Evolutionary conservation across 30 jellyfish, hydroid and myxozoan species (phyloP), one percentile per base, ranked within the genome.

Genomic region (Aurelia aurita): DNA sequence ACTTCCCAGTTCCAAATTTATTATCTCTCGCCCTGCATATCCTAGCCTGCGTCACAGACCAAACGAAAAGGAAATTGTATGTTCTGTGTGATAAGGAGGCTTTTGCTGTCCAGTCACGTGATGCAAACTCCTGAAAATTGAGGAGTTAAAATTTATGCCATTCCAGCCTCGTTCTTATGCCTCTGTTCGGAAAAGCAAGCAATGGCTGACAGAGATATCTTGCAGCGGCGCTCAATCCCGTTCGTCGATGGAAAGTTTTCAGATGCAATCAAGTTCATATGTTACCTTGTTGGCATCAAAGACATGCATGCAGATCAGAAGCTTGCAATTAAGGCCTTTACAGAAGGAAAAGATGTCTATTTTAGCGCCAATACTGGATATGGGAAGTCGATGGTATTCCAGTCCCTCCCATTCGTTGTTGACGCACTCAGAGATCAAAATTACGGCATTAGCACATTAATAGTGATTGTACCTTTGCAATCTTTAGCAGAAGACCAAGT

Each of bases 351-450:
- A 15, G 82, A 70, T 45, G 54, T 70, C n/a, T 70, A 70, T 44
- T 22, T 70, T 23, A 70, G 82, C 27, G 64, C 82, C 66, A 70
- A 45, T 70, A 70, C 82, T 12, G 82, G 82, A 12, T 12, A 70
- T 44, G 82, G 82, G 13, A 70, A 70, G 54, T 70, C 82, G 82
- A 25, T 70, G 39, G 64, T 35, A 13, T 70, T 70, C 54, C 82
- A 70, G 43, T 69, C 82, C 34, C 64, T 70, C 19, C 82, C 74
- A 69, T 70, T 70, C 23, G 66, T 70, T 35, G 82, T 70, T 44
- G 82, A 70, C 62, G 66, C 34, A 12, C 22, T 70, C 28, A 45
- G 43, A 31, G 27, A 70, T 29, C 82, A 70, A 45, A 28, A 69
- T 6, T 45, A 29, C 54, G 82, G 82, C 18, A 21, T 70, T 29